A percentile compares a stretch with the other conserved stretches of the same genome.
Evolutionary conservation across 2,888 invertebrate species (phyloP).

Genomic region (Unio delphinus): DNA sequence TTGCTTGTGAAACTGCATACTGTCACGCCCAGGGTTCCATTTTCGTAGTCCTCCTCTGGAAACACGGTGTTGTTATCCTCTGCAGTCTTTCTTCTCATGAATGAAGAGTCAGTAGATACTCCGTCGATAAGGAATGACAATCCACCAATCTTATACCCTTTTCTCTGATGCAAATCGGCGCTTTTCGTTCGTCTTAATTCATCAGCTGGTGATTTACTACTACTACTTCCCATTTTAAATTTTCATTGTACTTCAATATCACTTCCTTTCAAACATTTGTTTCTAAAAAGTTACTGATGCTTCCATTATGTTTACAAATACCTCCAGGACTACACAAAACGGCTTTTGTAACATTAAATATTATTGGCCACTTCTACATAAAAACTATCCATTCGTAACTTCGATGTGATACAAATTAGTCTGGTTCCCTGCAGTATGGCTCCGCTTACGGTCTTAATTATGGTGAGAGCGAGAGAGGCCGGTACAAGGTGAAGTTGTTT

Average conservation of each 20-base stretch:
- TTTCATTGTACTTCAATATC: not conserved
- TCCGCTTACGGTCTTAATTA: too few species aligned
- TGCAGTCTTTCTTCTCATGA: constrained; percentile 21
- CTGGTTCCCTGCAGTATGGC: too few species aligned
- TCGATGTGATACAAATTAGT: too few species aligned
- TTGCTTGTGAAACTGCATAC: constrained; percentile 14
- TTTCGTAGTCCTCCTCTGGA: constrained; percentile 43
- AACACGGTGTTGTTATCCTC: constrained; percentile 32
- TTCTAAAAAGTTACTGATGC: not conserved
- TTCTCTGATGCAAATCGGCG: not conserved
- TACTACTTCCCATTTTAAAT: constrained; percentile 22
- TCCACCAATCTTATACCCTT: constrained; percentile 12
- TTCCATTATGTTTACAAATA: constrained; percentile 37
- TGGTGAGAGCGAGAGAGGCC: too few species aligned
- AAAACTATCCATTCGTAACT: too few species aligned
- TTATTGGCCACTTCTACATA: constrained; percentile 1
- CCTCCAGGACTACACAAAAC: constrained; percentile 21
- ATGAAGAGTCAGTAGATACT: constrained; percentile 23
- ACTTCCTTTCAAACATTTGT: not conserved
- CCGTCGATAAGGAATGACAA: constrained; percentile 25
- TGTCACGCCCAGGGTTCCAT: constrained; percentile 40
- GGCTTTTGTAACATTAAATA: constrained; percentile 3
- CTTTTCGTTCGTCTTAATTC: constrained; percentile 4
- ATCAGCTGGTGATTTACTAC: constrained; percentile 12
- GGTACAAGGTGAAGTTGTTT: too few species aligned